Conservation (phyloP, 2,113 vertebrate genomes). For the Cyanoramphus novaezelandiae region DNA sequence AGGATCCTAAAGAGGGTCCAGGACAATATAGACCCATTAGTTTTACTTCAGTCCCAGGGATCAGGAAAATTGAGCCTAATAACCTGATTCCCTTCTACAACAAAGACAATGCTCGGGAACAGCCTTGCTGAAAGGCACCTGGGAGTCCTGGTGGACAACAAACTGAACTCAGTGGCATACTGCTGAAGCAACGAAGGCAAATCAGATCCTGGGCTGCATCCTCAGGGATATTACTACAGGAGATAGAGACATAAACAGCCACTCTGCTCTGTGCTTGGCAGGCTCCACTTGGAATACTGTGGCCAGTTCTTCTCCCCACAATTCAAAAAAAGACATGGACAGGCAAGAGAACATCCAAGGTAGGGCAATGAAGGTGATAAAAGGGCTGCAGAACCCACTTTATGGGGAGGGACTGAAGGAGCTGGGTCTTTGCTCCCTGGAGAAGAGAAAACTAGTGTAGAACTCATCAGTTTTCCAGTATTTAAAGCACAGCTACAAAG, state of each 20-base stretch:
- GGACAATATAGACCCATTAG: neutral
- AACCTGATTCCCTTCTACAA: neutral
- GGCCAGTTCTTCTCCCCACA: neutral
- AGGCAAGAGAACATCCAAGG: neutral
- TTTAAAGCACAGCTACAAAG: neutral
- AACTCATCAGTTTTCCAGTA: neutral
- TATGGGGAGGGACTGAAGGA: neutral
- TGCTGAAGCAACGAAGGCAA: neutral
- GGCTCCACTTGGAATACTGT: neutral
- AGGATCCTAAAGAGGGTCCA: neutral
- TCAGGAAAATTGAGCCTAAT: neutral
- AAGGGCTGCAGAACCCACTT: neutral
- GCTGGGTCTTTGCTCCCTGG: neutral
- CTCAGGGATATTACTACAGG: fast-evolving
- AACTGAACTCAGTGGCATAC: fast-evolving
- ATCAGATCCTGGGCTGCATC: neutral
- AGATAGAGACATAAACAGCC: neutral
- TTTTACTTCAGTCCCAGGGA: too few species aligned
- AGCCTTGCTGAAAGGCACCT: neutral
- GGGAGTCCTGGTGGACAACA: neutral
- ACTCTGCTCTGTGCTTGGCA: neutral
- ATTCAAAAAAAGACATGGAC: neutral
- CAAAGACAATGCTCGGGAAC: neutral
- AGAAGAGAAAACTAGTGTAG: neutral
- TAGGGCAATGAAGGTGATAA: neutral